Conservation (phyloP, 2,888 invertebrate genomes). For the Clunio marinus region DNA sequence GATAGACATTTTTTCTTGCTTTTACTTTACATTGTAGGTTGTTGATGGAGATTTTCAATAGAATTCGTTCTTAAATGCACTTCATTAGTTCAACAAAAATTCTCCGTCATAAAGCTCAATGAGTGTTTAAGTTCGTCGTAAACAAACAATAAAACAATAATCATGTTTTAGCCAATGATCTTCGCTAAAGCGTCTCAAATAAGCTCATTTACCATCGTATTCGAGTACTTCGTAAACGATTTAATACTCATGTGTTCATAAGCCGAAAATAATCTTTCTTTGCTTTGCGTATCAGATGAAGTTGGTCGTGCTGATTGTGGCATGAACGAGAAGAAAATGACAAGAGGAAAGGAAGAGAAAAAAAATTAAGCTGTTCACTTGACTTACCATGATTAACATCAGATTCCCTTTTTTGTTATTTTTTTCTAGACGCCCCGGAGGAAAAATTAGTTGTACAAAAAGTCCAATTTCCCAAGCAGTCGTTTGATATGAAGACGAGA, state of each 20-base stretch:
- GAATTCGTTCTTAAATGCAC: too few species aligned
- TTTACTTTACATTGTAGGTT: too few species aligned
- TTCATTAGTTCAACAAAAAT: too few species aligned
- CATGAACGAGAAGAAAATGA: not conserved
- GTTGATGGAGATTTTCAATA: too few species aligned
- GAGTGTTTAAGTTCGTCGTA: not conserved
- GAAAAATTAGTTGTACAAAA: not conserved
- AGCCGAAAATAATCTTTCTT: constrained; percentile 14
- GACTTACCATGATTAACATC: constrained; percentile 23
- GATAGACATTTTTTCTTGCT: not conserved
- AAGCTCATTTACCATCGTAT: not conserved
- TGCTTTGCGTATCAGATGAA: not conserved
- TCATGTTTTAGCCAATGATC: not conserved
- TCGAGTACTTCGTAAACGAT: constrained; percentile 4
- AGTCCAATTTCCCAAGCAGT: not conserved
- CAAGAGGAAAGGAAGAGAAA: not conserved
- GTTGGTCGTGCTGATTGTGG: not conserved
- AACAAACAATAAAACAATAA: not conserved
- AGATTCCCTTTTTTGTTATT: not conserved
- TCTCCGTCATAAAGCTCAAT: too few species aligned
- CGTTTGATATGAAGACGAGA: too few species aligned
- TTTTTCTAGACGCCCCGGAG: not conserved
- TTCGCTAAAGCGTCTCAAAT: not conserved
- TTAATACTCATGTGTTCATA: not conserved
- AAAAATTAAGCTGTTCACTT: not conserved